Conservation (phyloP, 2,888 invertebrate genomes). For the Lamproptera curius region DNA sequence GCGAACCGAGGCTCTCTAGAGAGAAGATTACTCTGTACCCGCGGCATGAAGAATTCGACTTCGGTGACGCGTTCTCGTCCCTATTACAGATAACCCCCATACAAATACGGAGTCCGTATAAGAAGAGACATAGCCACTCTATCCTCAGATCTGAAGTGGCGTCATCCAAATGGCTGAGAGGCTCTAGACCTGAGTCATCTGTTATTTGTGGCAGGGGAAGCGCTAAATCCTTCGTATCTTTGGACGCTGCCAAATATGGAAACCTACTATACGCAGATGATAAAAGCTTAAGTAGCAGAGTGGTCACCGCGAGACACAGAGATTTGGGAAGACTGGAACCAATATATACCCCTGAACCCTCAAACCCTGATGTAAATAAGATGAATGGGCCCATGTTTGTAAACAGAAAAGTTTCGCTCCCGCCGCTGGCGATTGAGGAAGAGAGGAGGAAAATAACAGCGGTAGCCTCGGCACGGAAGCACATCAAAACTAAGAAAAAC, state of each 20-base stretch:
- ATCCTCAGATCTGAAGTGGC: conserved; percentile 67
- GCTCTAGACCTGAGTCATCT: conserved; percentile 61
- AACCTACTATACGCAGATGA: conserved; percentile 44
- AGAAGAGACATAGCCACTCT: conserved; percentile 55
- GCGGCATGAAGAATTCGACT: conserved; percentile 40
- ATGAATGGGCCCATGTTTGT: conserved; percentile 1
- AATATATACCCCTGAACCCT: conserved; percentile 51
- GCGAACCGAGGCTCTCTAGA: conserved; percentile 40
- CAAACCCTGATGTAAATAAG: conserved; percentile 43
- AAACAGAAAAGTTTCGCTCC: conserved; percentile 63
- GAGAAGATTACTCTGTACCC: conserved; percentile 40
- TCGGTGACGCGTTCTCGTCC: conserved; percentile 61
- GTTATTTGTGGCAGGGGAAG: conserved; percentile 64
- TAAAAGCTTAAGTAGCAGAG: conserved; percentile 45
- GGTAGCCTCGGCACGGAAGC: conserved; percentile 49
- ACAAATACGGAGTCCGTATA: conserved; percentile 58
- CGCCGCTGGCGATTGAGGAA: conserved; percentile 63
- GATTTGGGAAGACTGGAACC: conserved; percentile 58
- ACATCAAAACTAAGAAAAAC: conserved; percentile 32
- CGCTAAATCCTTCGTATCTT: conserved; percentile 68
- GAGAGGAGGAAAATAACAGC: conserved; percentile 51
- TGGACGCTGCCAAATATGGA: conserved; percentile 56
- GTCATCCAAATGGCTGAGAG: conserved; percentile 70
- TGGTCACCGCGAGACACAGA: conserved; percentile 59
- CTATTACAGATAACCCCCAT: conserved; percentile 68